phyloP scores from a whole-genome alignment of 1,140 invertebrate genomes.

The Brachionus rubens region DNA sequence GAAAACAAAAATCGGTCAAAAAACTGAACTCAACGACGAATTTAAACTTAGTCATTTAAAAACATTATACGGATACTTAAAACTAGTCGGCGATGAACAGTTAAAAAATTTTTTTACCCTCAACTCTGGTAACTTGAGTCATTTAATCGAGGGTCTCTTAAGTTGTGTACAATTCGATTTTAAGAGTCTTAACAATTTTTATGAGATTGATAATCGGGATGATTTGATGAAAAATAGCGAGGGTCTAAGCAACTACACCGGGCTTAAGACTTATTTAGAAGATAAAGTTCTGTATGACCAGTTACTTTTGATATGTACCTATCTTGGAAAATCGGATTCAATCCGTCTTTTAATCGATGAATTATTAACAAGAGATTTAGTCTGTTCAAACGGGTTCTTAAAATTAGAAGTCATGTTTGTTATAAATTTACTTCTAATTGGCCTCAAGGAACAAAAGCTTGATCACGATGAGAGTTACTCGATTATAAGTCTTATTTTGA shows the following conservation, averaged over 20 bases:
- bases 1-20: neutral
- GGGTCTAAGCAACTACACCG: slow-evolving; percentile 6
- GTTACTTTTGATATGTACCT: slow-evolving; percentile 3
- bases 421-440: neutral
- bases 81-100: neutral
- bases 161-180: slow-evolving; percentile 37
- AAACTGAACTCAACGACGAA: neutral
- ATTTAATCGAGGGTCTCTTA: slow-evolving; percentile 21
- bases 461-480: neutral
- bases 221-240: slow-evolving; percentile 26
- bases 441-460: neutral
- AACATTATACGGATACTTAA: slow-evolving; percentile 27
- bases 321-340: slow-evolving; percentile 7
- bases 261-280: slow-evolving; percentile 31
- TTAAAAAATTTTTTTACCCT: slow-evolving; percentile 16
- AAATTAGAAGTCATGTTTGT: slow-evolving; percentile 20
- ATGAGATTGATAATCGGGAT: slow-evolving; percentile 16
- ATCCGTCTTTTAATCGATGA: neutral
- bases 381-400: neutral
- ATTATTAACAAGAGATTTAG: neutral
- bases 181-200: slow-evolving; percentile 20
- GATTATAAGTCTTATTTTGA: neutral
- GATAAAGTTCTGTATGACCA: slow-evolving; percentile 12
- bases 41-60: neutral
- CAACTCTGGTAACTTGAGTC: neutral